phyloP scores from a whole-genome alignment of 2,113 vertebrate species.

The Prochilodus magdalenae region DNA sequence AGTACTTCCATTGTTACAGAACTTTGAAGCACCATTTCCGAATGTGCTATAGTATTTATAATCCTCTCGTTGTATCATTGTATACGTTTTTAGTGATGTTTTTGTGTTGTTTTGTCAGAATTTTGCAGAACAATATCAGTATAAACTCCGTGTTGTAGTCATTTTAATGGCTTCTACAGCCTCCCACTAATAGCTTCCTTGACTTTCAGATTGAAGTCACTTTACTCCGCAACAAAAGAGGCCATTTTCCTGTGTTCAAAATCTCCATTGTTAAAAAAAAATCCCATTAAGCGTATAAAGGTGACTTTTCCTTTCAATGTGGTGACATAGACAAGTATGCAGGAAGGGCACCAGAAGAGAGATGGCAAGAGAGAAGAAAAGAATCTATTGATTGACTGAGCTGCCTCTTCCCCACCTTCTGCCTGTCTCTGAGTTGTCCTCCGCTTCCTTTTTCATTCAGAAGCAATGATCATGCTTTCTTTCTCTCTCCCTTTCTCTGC shows the following conservation, averaged over 20 bases:
- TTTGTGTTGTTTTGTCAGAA: background rate
- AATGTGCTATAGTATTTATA: background rate
- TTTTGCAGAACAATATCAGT: background rate
- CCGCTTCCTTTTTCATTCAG: constrained; percentile 59
- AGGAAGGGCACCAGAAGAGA: constrained; percentile 24
- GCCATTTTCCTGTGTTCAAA: constrained; percentile 66
- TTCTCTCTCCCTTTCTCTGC: constrained; percentile 1
- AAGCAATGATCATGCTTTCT: constrained; percentile 57
- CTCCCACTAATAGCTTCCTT: constrained; percentile 46
- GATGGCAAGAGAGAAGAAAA: constrained; percentile 20
- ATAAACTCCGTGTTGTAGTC: background rate
- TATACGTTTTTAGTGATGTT: background rate
- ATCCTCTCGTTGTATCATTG: background rate
- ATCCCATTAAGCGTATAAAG: constrained; percentile 74
- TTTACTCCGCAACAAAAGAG: constrained; percentile 56
- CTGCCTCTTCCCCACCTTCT: constrained; percentile 57
- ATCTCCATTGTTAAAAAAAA: constrained; percentile 70
- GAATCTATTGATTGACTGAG: constrained; percentile 74
- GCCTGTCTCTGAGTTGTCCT: constrained; percentile 58
- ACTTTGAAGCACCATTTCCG: background rate
- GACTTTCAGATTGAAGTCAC: constrained; percentile 50
- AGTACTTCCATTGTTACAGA: background rate
- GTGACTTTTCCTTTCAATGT: constrained; percentile 77
- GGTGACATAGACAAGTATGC: constrained; percentile 68
- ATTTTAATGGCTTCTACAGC: constrained; percentile 40